Base-by-base conservation (phyloP, 1,140 invertebrate species). In the Euborellia annulipes region DNA sequence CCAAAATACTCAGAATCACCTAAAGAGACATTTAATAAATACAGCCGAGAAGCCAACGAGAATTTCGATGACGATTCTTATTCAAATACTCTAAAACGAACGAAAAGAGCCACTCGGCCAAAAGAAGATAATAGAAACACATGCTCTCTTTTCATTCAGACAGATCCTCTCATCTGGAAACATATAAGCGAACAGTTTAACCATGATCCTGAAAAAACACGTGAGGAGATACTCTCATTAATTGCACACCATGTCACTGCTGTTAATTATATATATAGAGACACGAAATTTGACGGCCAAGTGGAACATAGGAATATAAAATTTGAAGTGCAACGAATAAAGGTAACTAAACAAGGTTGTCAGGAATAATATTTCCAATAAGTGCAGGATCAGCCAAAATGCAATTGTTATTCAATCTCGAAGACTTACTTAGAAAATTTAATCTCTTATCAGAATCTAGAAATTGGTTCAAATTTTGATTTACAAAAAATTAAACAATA, bases 181-280 rank as follows among this genome's bases (percentile, higher is more conserved):
- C 87, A 95, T 60, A 89, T 95, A 55, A 65, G 67, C 20, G 71
- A 75, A 51, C 70, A 73, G 65, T 72, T 75, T 61, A 54, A 50
- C 30, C 40, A 52, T 52, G 65, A 72, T 51, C 58, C 66, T 36
- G 82, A 82, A 58, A 92, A 91, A 67, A 93, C 89, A 6, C 71
- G 86, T 41, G 93, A 98, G 66, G 94, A 98, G 71, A 98, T 98
- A 58, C 72, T 94, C 45, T 92, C 91, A 1, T 69, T 98, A 46
- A 96, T 98, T 63, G 89, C 92, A 32, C 92, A 93, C 64, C 95
- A 98, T 63, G 92, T 98, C 38, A 94, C 92, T 55, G 94, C 93
- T 44, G 90, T 98, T 52, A 98, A 97, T 71, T 88, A 88, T 60
- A 98, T 98, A 61, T 98, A 98, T 66, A 75, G 85, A 53, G 83